These are phyloP conservation scores for Nycticorax nycticorax DNA, from an alignment of 2,113 vertebrate genomes.

Conservation along the genomic window DNA sequence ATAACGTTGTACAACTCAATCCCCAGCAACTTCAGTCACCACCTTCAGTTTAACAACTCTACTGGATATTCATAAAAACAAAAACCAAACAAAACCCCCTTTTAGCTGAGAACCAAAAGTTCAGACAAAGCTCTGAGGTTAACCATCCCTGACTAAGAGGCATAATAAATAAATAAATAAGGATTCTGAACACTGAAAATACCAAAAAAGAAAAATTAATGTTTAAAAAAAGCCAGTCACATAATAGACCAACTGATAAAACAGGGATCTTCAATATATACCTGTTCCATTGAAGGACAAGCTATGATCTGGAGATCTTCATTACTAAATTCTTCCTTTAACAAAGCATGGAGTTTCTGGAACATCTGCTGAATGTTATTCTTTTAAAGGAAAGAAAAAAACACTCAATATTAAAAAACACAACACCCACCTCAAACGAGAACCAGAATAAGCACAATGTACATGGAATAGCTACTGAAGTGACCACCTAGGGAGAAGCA, in stretches of 20 bases:
- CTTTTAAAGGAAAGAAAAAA: slow-evolving; percentile 71
- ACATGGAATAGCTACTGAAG: background rate
- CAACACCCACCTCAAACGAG: background rate
- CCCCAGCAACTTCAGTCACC: background rate
- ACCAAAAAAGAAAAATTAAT: background rate
- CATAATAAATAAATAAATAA: slow-evolving; percentile 14
- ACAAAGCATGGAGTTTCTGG: slow-evolving; percentile 88
- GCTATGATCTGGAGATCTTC: slow-evolving; percentile 95
- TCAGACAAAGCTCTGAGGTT: background rate
- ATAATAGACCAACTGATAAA: background rate
- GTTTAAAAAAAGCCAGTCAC: background rate
- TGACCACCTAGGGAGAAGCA: background rate
- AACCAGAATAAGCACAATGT: background rate
- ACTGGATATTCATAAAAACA: background rate
- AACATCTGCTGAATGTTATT: slow-evolving; percentile 97
- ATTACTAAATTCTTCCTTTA: slow-evolving; percentile 92
- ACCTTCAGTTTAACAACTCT: background rate
- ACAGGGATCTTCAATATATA: slow-evolving; percentile 33
- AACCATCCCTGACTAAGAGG: background rate
- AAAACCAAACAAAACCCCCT: background rate
- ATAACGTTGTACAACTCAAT: background rate
- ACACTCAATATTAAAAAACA: background rate
- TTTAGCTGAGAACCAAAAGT: background rate
- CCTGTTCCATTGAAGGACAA: slow-evolving; percentile 97
- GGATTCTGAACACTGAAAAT: background rate